Evolutionary conservation across 2,113 vertebrate species (phyloP).

Genomic region (Strix uralensis): DNA sequence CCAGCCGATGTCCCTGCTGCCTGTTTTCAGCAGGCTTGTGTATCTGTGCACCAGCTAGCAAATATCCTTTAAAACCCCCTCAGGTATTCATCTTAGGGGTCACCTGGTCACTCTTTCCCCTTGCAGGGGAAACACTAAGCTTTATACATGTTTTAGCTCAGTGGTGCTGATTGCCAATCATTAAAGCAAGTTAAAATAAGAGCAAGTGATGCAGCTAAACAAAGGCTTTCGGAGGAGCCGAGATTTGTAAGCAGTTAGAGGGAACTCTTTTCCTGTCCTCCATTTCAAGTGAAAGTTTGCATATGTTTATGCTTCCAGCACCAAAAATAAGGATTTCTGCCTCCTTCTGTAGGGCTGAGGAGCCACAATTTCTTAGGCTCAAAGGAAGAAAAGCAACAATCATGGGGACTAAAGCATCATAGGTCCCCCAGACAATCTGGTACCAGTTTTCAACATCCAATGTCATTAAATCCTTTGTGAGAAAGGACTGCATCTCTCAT

Average conservation of each 20-base stretch:
- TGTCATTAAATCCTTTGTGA: not conserved
- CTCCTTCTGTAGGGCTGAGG: not conserved
- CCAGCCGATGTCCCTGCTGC: not conserved
- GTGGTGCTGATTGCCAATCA: not conserved
- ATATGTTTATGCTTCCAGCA: not conserved
- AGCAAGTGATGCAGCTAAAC: not conserved
- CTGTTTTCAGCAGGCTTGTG: not conserved
- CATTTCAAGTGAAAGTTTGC: not conserved
- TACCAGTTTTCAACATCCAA: not conserved
- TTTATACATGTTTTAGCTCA: not conserved
- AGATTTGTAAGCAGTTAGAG: not conserved
- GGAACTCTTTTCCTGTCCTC: not conserved
- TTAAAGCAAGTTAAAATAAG: not conserved
- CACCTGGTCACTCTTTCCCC: not conserved
- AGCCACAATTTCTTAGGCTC: not conserved
- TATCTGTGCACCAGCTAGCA: not conserved
- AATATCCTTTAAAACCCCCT: not conserved
- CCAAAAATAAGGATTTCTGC: not conserved
- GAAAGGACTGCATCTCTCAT: not conserved
- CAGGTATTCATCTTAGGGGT: not conserved
- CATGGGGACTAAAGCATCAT: not conserved
- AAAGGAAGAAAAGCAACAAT: not conserved
- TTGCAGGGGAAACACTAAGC: not conserved
- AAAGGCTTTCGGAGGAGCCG: not conserved
- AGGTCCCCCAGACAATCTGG: not conserved